A percentile compares a stretch with the other conserved stretches of the same genome.
These are phyloP conservation scores for Muntiacus reevesi DNA, from an alignment of 2,113 vertebrate genomes.

Conservation along the genomic window DNA sequence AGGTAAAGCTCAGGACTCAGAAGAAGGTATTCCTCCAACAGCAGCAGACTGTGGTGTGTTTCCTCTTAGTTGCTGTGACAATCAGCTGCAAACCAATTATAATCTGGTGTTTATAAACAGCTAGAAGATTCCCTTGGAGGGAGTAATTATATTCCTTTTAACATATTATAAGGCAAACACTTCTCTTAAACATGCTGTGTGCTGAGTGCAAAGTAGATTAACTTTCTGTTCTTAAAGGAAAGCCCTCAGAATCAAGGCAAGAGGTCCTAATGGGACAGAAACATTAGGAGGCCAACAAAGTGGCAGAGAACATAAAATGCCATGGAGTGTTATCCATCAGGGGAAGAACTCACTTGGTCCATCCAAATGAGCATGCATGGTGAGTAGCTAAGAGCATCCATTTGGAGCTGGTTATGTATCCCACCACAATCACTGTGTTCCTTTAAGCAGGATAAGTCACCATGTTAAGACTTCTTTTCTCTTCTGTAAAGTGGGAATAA, in stretches of 20 bases:
- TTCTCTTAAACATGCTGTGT: conserved; percentile 18
- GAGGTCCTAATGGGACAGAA: neutral
- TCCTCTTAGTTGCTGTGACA: neutral
- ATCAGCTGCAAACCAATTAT: neutral
- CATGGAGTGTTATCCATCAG: neutral
- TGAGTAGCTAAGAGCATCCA: neutral
- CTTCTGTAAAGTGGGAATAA: neutral
- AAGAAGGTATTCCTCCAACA: neutral
- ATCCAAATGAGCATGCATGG: neutral
- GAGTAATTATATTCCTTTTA: conserved; percentile 38
- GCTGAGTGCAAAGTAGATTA: conserved; percentile 20
- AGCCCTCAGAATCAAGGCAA: neutral
- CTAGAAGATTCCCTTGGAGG: conserved; percentile 13
- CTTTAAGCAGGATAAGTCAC: neutral
- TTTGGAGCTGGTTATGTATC: neutral
- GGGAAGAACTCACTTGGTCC: neutral
- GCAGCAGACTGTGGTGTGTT: neutral
- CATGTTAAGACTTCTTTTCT: neutral
- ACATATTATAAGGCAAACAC: conserved; percentile 4
- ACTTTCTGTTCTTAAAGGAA: neutral
- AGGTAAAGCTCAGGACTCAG: neutral
- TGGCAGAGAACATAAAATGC: neutral
- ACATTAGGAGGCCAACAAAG: neutral
- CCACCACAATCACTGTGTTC: neutral
- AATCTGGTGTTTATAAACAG: conserved; percentile 26